Evolutionary conservation across 2,113 vertebrate species (phyloP).

Genomic region (Entomyzon cyanotis): DNA sequence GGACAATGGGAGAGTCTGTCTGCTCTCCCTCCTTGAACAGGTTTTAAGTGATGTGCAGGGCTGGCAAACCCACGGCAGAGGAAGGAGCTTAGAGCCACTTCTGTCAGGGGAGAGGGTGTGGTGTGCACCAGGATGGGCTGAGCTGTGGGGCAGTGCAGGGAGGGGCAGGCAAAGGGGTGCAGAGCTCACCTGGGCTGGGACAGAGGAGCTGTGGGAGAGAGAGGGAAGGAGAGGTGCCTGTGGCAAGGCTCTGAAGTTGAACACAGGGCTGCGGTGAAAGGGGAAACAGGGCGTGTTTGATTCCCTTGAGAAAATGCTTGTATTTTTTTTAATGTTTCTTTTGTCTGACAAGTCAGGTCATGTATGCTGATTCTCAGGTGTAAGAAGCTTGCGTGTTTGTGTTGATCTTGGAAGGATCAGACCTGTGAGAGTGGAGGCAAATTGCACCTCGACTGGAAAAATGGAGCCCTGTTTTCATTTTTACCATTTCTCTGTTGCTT

Average conservation of each 20-base stretch:
- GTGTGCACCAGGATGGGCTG: not conserved
- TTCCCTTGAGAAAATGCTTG: conserved; percentile 44
- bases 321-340: not conserved
- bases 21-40: not conserved
- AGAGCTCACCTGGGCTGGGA: not conserved
- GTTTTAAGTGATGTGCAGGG: not conserved
- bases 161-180: not conserved
- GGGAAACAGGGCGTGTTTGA: not conserved
- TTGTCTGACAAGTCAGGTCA: not conserved
- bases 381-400: not conserved
- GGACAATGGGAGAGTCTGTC: not conserved
- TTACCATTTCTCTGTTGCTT: not conserved
- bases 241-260: not conserved
- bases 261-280: not conserved
- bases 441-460: not conserved
- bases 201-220: not conserved
- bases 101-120: not conserved
- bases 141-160: not conserved
- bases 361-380: not conserved
- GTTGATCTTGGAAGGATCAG: not conserved
- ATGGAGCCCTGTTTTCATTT: not conserved
- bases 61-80: not conserved
- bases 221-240: not conserved
- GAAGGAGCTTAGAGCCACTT: not conserved
- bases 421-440: not conserved